phyloP scores from a whole-genome alignment of 2,797 vertebrate genomes.

The Apogon talboti region DNA sequence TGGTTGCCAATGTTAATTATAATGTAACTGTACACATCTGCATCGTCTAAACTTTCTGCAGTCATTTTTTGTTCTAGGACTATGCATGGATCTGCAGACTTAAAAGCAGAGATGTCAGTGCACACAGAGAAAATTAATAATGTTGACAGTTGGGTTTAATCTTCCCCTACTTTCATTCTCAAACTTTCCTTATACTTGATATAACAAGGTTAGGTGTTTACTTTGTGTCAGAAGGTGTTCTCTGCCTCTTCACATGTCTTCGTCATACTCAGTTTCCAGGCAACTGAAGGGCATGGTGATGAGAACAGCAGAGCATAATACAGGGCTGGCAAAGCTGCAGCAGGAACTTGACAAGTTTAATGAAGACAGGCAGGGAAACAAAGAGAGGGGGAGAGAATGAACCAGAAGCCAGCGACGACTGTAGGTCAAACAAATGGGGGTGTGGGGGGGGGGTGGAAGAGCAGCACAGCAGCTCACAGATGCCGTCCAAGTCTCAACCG shows the following conservation, averaged over 20 bases:
- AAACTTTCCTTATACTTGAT: conserved; percentile 46
- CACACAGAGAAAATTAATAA: conserved; percentile 5
- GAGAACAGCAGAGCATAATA: conserved; percentile 66
- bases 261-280: conserved; percentile 71
- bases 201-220: conserved; percentile 54
- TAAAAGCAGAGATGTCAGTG: not conserved
- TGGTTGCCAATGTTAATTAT: conserved; percentile 12
- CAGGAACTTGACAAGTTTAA: conserved; percentile 74
- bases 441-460: conserved; percentile 20
- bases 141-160: conserved; percentile 23
- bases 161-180: conserved; percentile 19
- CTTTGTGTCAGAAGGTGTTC: conserved; percentile 67
- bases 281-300: conserved; percentile 74
- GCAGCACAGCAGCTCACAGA: conserved; percentile 34
- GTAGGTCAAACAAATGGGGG: conserved; percentile 52
- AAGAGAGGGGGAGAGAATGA: conserved; percentile 44
- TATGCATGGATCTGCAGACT: not conserved
- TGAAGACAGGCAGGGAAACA: conserved; percentile 74
- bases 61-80: conserved; percentile 12
- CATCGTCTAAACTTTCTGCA: not conserved
- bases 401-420: conserved; percentile 44
- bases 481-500: conserved; percentile 44
- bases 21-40: conserved; percentile 3
- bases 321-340: conserved; percentile 57
- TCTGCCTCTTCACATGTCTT: conserved; percentile 55